Base-by-base conservation (phyloP, 1,140 invertebrate species). In the Agraylea sexmaculata region DNA sequence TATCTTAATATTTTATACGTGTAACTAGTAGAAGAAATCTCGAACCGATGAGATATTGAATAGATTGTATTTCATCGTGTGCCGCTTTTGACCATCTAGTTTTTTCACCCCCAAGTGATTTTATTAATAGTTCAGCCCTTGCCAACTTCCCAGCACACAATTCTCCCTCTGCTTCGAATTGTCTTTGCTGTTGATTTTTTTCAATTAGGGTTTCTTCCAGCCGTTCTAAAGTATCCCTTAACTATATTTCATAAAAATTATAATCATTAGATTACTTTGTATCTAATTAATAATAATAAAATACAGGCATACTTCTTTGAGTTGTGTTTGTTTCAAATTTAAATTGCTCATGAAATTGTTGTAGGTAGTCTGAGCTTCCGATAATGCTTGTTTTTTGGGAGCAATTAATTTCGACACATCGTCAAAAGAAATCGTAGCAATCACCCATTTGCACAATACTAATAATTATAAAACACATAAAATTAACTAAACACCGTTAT, bases 351-450 rank as follows among this genome's bases (percentile, higher is more conserved):
- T 78, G 0, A 81, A 81, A 17, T 65, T 62, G 43, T 75, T 71
- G 46, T 86, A 78, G 8, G 78, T 69, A 1, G 69, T 71, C 54
- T 91, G 81, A 3, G 87, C 87, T 38, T 76, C 74, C 0, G 77
- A 78, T 11, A 93, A 54, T 4, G 83, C 81, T 49, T 75, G 70
- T 53, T 84, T 87, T 54, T 85, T 91, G 1, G 88, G 87, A 1
- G 79, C 80, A 13, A 95, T 80, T 15, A 92, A 77, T 60, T 85
- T 85, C 1, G 86, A 87, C 1, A 95, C 89, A 51, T 83, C 78
- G 57, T 95, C 90, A 55, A 95, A 96, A 47, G 93, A 89, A 8
- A 87, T 85, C 58, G 96, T 85, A 0, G 85, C 86, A 43, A 85
- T 78, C 1, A 94, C 82, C 92, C 92, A 96, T 51, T 83, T 84